Conservation (phyloP, 2,797 vertebrate genomes). For the Hippocampus kuda region DNA sequence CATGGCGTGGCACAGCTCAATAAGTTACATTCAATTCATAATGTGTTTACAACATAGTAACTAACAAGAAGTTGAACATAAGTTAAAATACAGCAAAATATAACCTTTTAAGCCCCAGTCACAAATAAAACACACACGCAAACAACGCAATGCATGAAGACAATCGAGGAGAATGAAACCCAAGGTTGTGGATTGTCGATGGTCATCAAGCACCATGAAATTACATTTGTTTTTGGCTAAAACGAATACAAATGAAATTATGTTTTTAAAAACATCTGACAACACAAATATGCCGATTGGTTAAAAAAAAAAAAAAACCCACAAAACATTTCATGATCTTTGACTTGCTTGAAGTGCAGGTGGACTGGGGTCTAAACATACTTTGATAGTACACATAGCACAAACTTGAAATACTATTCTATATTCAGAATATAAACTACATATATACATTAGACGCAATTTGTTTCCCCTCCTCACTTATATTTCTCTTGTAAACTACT, state of each 20-base stretch:
- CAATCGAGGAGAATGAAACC: conserved; percentile 27
- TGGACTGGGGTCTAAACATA: conserved; percentile 34
- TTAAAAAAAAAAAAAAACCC: conserved; percentile 12
- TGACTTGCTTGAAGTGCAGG: conserved; percentile 14
- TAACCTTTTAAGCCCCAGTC: conserved; percentile 44
- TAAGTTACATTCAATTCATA: conserved; percentile 79
- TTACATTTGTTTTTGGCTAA: conserved; percentile 46
- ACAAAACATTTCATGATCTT: conserved; percentile 20
- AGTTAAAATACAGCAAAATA: conserved; percentile 64
- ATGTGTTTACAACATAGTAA: conserved; percentile 68
- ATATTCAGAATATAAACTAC: conserved; percentile 59
- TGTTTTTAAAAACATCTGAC: conserved; percentile 15
- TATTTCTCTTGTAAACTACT: conserved; percentile 65
- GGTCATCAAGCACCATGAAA: conserved; percentile 68
- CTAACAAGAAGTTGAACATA: conserved; percentile 52
- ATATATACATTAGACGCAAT: conserved; percentile 62
- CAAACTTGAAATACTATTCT: conserved; percentile 61
- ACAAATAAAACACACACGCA: conserved; percentile 57
- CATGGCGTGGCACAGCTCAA: conserved; percentile 65
- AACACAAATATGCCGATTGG: conserved; percentile 11
- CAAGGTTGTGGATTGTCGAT: conserved; percentile 64
- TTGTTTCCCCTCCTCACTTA: conserved; percentile 37
- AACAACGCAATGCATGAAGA: conserved; percentile 41
- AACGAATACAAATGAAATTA: conserved; percentile 8
- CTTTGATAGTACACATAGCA: conserved; percentile 52